Evolutionary conservation across 1,140 invertebrate genomes (phyloP).

Genomic region (Gryon sp.): DNA sequence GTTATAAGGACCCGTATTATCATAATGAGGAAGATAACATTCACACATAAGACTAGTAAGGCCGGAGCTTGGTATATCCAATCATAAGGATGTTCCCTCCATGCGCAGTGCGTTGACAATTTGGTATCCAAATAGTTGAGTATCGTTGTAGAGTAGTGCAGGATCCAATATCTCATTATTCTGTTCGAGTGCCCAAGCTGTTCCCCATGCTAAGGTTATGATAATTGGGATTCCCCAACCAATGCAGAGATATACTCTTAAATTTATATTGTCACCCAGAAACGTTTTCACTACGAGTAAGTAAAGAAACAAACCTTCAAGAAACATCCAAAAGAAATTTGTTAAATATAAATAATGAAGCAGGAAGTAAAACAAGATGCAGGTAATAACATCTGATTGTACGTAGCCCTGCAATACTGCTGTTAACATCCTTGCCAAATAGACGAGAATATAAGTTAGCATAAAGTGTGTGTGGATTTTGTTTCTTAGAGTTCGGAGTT

Average conservation of each 20-base stretch:
- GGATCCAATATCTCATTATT: slow-evolving; percentile 68
- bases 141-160: no score
- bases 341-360: slow-evolving; percentile 95
- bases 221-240: slow-evolving; percentile 92
- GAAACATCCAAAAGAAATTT: slow-evolving; percentile 99
- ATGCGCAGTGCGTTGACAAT: slow-evolving; percentile 81
- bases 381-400: slow-evolving; percentile 83
- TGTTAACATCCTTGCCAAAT: slow-evolving; percentile 89
- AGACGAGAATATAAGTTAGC: slow-evolving; percentile 89
- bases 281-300: slow-evolving; percentile 95
- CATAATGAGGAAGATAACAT: slow-evolving; percentile 91
- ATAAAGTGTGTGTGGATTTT: slow-evolving; percentile 95
- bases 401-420: slow-evolving; percentile 83
- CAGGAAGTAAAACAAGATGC: slow-evolving; percentile 86
- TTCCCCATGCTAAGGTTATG: slow-evolving; percentile 85
- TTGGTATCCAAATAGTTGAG: no score
- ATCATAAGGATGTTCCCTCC: slow-evolving; percentile 86
- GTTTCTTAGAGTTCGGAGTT: slow-evolving; percentile 93
- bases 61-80: slow-evolving; percentile 90
- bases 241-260: slow-evolving; percentile 90
- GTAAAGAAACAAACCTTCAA: slow-evolving; percentile 97
- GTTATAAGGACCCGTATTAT: slow-evolving; percentile 98
- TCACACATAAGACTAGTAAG: slow-evolving; percentile 86
- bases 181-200: slow-evolving; percentile 80
- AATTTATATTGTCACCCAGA: slow-evolving; percentile 93